Conservation (phyloP, 2,888 invertebrate genomes). For the Keiferia lycopersicella region DNA sequence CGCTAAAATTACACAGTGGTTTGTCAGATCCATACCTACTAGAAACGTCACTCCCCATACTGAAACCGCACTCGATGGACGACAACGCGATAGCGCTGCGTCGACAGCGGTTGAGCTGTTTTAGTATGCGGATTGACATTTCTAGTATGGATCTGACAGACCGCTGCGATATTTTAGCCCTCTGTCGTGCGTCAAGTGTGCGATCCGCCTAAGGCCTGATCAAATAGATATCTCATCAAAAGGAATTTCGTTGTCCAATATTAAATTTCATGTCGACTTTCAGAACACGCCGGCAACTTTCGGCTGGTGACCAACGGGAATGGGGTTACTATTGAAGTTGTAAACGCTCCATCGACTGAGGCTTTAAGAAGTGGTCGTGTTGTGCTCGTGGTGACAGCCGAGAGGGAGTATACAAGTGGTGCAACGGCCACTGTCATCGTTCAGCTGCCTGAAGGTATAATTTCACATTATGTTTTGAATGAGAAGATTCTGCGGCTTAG, state of each 20-base stretch:
- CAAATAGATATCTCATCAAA: conserved; percentile 6
- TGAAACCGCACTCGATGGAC: too few species aligned
- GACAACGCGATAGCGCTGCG: too few species aligned
- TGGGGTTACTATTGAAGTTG: conserved; percentile 45
- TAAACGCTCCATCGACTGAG: conserved; percentile 43
- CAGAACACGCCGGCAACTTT: conserved; percentile 55
- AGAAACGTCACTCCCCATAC: too few species aligned
- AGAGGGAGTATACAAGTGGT: conserved; percentile 61
- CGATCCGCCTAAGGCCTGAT: not conserved
- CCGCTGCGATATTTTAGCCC: too few species aligned
- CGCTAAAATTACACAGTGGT: too few species aligned
- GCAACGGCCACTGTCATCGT: conserved; percentile 60
- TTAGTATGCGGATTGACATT: too few species aligned
- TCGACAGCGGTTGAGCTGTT: too few species aligned
- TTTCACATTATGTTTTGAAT: too few species aligned
- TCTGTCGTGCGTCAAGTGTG: too few species aligned
- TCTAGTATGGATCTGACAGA: too few species aligned
- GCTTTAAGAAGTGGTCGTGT: conserved; percentile 47
- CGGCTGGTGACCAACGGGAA: conserved; percentile 41
- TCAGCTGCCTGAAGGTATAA: conserved; percentile 62
- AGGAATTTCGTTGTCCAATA: not conserved
- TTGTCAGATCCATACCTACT: too few species aligned
- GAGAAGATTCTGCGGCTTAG: too few species aligned
- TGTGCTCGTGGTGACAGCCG: conserved; percentile 55
- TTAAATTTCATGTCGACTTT: conserved; percentile 29